Conservation (phyloP, 2,797 vertebrate species). For the Lindbergichthys nudifrons region DNA sequence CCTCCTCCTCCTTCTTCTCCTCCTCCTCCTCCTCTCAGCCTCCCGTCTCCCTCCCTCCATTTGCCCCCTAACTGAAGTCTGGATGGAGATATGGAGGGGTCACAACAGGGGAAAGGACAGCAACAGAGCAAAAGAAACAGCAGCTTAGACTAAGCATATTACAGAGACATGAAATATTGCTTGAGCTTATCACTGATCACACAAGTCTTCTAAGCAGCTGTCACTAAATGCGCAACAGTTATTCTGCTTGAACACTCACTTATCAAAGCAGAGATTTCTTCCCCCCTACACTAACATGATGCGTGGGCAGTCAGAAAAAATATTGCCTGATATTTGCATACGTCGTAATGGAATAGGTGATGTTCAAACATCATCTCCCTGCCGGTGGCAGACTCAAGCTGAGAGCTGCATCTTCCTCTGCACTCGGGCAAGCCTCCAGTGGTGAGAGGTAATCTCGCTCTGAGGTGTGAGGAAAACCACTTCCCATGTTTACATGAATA, state of each 20-base stretch:
- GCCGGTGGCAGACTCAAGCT: slow-evolving; percentile 76
- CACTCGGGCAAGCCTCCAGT: slow-evolving; percentile 78
- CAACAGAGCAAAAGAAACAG: slow-evolving; percentile 38
- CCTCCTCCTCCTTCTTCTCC: slow-evolving; percentile 52
- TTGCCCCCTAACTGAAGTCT: slow-evolving; percentile 66
- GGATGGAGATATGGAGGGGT: slow-evolving; percentile 60
- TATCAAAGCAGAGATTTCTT: slow-evolving; percentile 61
- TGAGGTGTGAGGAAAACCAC: slow-evolving; percentile 95
- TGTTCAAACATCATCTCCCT: slow-evolving; percentile 62
- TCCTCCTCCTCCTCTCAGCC: slow-evolving; percentile 69
- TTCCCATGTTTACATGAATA: slow-evolving; percentile 98
- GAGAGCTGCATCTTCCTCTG: slow-evolving; percentile 65
- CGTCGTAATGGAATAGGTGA: slow-evolving; percentile 46
- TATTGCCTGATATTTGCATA: slow-evolving; percentile 60
- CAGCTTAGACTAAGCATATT: slow-evolving; percentile 35
- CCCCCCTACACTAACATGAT: slow-evolving; percentile 37
- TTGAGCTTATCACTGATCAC: slow-evolving; percentile 61
- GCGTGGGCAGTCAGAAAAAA: slow-evolving; percentile 38
- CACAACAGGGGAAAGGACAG: slow-evolving; percentile 56
- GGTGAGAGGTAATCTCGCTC: slow-evolving; percentile 87
- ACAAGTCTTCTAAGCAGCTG: slow-evolving; percentile 59
- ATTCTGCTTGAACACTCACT: slow-evolving; percentile 61
- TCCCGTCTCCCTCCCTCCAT: slow-evolving; percentile 74
- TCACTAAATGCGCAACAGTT: slow-evolving; percentile 65
- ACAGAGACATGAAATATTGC: slow-evolving; percentile 58